Evolutionary conservation across 2,888 invertebrate genomes (phyloP).

Genomic region (Pheosia gnoma): DNA sequence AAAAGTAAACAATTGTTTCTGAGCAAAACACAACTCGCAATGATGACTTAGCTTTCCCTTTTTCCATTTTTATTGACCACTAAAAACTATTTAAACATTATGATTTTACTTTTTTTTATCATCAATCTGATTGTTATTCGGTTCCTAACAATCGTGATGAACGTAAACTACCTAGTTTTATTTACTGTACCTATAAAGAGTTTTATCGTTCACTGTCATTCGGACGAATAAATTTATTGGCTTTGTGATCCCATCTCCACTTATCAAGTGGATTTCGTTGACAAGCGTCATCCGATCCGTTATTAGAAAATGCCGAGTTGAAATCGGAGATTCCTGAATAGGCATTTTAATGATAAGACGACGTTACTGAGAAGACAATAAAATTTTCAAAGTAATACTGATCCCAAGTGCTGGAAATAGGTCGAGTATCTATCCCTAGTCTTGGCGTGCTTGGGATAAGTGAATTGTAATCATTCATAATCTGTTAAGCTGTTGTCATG

Average conservation of each 20-base stretch:
- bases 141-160: conserved; percentile 24
- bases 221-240: conserved; percentile 38
- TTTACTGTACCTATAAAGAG: conserved; percentile 40
- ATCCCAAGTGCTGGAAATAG: background rate
- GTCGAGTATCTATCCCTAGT: background rate
- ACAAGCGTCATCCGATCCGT: conserved; percentile 30
- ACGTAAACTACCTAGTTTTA: conserved; percentile 31
- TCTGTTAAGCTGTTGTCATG: too few species aligned
- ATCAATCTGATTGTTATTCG: conserved; percentile 20
- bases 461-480: too few species aligned
- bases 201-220: conserved; percentile 38
- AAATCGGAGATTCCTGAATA: conserved; percentile 33
- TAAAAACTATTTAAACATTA: background rate
- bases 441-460: too few species aligned
- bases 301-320: conserved; percentile 37
- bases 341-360: conserved; percentile 5
- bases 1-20: background rate
- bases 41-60: background rate
- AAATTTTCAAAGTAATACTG: background rate
- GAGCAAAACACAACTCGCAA: background rate
- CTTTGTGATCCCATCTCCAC: conserved; percentile 43
- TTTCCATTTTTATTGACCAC: background rate
- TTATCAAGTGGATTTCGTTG: conserved; percentile 26
- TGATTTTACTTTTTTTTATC: conserved; percentile 2
- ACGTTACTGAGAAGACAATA: background rate